These are phyloP conservation scores for Tenthredo amoena DNA, from an alignment of 2,888 invertebrate genomes.

Conservation along the genomic window DNA sequence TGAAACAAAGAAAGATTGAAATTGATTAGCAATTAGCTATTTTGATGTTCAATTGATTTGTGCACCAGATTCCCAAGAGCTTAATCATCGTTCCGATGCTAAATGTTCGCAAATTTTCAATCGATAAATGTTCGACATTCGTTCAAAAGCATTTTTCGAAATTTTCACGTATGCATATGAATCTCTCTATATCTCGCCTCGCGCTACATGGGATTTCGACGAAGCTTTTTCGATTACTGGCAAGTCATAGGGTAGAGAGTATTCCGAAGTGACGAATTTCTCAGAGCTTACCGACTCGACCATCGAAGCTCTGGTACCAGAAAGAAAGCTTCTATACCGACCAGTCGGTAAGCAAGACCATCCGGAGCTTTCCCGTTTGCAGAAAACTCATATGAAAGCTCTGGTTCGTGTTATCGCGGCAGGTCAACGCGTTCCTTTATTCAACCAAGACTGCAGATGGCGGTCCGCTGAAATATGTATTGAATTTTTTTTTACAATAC, in stretches of 20 bases:
- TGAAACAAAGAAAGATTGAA: conserved; percentile 12
- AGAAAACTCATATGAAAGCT: background rate
- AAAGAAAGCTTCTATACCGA: conserved; percentile 21
- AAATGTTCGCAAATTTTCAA: background rate
- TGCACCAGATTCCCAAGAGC: background rate
- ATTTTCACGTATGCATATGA: background rate
- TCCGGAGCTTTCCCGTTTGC: conserved; percentile 17
- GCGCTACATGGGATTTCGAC: background rate
- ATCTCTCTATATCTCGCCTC: background rate
- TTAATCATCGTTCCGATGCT: background rate
- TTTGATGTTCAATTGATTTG: background rate
- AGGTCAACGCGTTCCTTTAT: background rate
- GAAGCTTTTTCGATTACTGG: conserved; percentile 1
- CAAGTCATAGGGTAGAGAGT: background rate
- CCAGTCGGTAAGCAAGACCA: conserved; percentile 18
- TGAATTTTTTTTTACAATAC: conserved; percentile 6
- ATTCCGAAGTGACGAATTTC: background rate
- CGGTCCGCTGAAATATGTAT: background rate
- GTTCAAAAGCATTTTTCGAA: background rate
- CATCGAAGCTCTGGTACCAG: background rate
- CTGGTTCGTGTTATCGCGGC: background rate
- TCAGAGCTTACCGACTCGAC: conserved; percentile 26
- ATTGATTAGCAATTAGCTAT: background rate
- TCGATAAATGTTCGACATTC: background rate
- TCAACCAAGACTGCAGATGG: conserved; percentile 15